A percentile compares a stretch with the other conserved stretches of the same genome.
Evolutionary conservation across 2,888 invertebrate genomes (phyloP).

Genomic region (Panzeria rudis): DNA sequence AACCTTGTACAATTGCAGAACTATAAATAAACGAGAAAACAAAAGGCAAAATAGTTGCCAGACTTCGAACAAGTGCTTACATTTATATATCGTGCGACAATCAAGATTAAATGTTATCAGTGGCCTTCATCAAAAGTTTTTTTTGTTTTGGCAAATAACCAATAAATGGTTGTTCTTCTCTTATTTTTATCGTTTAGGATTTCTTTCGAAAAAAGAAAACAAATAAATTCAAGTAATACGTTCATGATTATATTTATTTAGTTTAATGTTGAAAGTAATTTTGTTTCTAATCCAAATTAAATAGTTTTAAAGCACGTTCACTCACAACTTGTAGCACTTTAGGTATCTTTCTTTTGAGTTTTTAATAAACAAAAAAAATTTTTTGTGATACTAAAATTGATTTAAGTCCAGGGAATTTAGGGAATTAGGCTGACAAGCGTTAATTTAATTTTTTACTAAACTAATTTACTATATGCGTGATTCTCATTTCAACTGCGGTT

Average conservation of each 20-base stretch:
- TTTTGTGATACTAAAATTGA: too few species aligned
- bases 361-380: neutral
- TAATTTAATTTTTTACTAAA: too few species aligned
- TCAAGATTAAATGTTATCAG: slow-evolving; percentile 60
- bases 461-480: too few species aligned
- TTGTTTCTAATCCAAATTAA: slow-evolving; percentile 23
- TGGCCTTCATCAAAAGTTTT: slow-evolving; percentile 54
- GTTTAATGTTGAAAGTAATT: slow-evolving; percentile 42
- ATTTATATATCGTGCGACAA: slow-evolving; percentile 36
- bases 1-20: slow-evolving; percentile 39
- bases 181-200: slow-evolving; percentile 3
- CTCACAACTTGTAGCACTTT: slow-evolving; percentile 7
- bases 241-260: slow-evolving; percentile 37
- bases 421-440: too few species aligned
- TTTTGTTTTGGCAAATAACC: slow-evolving; percentile 52
- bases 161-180: neutral
- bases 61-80: slow-evolving; percentile 20
- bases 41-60: slow-evolving; percentile 52
- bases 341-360: neutral
- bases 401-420: too few species aligned
- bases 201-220: neutral
- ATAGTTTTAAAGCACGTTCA: slow-evolving; percentile 10
- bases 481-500: too few species aligned
- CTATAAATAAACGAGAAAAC: neutral
- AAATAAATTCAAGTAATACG: slow-evolving; percentile 24